Percentiles rank a stretch among this genome's conserved stretches.
Conservation (phyloP, 2,797 vertebrate species). For the Acanthurus leucopareius region DNA sequence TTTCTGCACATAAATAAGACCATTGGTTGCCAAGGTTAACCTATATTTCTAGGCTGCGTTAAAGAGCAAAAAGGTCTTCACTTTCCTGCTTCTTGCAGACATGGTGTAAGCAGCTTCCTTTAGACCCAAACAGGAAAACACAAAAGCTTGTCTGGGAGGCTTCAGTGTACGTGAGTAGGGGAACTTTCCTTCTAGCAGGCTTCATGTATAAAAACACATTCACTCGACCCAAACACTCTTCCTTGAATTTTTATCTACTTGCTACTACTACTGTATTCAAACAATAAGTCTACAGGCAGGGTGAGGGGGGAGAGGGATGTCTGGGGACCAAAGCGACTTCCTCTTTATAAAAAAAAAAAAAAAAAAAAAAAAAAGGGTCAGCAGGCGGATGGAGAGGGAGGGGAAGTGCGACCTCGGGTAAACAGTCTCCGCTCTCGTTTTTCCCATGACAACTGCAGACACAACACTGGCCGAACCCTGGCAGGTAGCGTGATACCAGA, state of each 20-base stretch:
- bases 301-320: conserved; percentile 45
- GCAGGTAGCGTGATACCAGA: conserved; percentile 55
- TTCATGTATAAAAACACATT: conserved; percentile 62
- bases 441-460: conserved; percentile 73
- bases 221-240: conserved; percentile 68
- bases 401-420: conserved; percentile 71
- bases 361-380: conserved; percentile 37
- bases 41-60: background rate
- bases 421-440: conserved; percentile 74
- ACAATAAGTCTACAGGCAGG: conserved; percentile 73
- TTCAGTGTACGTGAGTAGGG: conserved; percentile 45
- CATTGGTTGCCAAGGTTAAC: conserved; percentile 10
- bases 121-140: conserved; percentile 76
- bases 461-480: conserved; percentile 57
- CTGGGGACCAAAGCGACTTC: conserved; percentile 78
- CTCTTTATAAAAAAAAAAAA: conserved; percentile 63
- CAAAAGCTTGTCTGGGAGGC: conserved; percentile 59
- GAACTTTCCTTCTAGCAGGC: conserved; percentile 60
- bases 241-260: conserved; percentile 75
- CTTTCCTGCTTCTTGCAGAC: conserved; percentile 19
- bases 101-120: conserved; percentile 48
- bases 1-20: conserved; percentile 41
- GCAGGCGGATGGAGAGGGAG: conserved; percentile 64
- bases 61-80: conserved; percentile 10
- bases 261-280: conserved; percentile 74